phyloP scores from a whole-genome alignment of 2,113 vertebrate species.

The Alectura lathami region DNA sequence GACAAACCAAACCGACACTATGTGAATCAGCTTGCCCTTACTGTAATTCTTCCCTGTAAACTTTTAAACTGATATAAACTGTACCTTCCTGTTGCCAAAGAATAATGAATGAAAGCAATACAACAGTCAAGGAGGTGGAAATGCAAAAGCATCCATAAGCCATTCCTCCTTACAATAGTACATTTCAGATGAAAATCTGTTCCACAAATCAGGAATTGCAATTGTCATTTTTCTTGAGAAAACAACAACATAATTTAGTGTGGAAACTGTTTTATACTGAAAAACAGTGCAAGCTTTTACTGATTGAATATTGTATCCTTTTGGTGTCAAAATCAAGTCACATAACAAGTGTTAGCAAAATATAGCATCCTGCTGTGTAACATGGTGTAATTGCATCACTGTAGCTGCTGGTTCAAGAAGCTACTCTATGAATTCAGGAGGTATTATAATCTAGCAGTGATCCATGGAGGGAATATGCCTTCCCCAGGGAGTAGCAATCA shows the following conservation, averaged over 20 bases:
- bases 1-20: not conserved
- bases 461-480: not conserved
- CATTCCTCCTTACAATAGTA: not conserved
- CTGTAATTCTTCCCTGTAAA: not conserved
- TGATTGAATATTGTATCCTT: not conserved
- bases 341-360: not conserved
- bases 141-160: not conserved
- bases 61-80: not conserved
- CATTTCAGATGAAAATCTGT: not conserved
- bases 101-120: not conserved
- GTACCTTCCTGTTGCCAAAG: not conserved
- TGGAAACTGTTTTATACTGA: not conserved
- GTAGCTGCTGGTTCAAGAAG: not conserved
- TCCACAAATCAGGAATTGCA: not conserved
- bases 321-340: not conserved
- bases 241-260: not conserved
- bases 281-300: not conserved
- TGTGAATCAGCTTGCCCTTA: not conserved
- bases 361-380: not conserved
- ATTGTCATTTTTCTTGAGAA: not conserved
- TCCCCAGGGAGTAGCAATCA: not conserved
- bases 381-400: not conserved
- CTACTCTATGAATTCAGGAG: not conserved
- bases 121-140: not conserved
- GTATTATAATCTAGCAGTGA: not conserved